Evolutionary conservation across 2,888 invertebrate genomes (phyloP).

Genomic region (Ennomos fuscantarius): DNA sequence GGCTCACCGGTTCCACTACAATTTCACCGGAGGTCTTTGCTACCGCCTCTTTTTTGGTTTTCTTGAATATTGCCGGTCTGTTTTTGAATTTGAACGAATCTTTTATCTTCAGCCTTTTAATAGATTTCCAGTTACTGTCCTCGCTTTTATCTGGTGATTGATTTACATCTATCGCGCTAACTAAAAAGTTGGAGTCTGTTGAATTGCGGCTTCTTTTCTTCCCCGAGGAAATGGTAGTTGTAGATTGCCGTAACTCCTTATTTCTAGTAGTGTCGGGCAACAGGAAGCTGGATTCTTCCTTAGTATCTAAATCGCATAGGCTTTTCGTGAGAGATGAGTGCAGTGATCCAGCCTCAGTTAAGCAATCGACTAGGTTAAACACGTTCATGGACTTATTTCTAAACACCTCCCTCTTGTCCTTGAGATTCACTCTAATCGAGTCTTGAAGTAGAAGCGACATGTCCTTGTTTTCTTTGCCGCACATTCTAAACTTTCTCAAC

Average conservation of each 20-base stretch:
- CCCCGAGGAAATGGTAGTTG: constrained; percentile 77
- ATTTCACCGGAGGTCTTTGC: constrained; percentile 74
- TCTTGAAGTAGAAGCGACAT: constrained; percentile 58
- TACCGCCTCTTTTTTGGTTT: constrained; percentile 73
- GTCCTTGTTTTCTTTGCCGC: constrained; percentile 75
- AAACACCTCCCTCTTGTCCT: constrained; percentile 80
- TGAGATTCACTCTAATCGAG: constrained; percentile 57
- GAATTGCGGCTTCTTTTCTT: constrained; percentile 81
- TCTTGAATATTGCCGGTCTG: constrained; percentile 78
- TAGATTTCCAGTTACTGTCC: constrained; percentile 81
- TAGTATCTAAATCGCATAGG: constrained; percentile 76
- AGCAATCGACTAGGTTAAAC: constrained; percentile 78
- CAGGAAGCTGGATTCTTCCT: constrained; percentile 70
- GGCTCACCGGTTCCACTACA: constrained; percentile 73
- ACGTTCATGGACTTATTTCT: constrained; percentile 81
- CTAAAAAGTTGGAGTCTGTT: constrained; percentile 78
- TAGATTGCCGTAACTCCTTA: constrained; percentile 75
- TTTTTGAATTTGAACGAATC: constrained; percentile 83
- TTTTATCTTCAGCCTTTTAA: constrained; percentile 80
- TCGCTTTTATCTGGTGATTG: constrained; percentile 76
- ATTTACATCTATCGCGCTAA: constrained; percentile 69
- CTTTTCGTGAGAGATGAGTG: constrained; percentile 79
- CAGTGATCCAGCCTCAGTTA: constrained; percentile 73
- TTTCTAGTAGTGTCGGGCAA: constrained; percentile 65
- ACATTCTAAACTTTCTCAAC: constrained; percentile 58